Base-by-base conservation (phyloP, 2,113 vertebrate species). In the Phocoena phocoena region DNA sequence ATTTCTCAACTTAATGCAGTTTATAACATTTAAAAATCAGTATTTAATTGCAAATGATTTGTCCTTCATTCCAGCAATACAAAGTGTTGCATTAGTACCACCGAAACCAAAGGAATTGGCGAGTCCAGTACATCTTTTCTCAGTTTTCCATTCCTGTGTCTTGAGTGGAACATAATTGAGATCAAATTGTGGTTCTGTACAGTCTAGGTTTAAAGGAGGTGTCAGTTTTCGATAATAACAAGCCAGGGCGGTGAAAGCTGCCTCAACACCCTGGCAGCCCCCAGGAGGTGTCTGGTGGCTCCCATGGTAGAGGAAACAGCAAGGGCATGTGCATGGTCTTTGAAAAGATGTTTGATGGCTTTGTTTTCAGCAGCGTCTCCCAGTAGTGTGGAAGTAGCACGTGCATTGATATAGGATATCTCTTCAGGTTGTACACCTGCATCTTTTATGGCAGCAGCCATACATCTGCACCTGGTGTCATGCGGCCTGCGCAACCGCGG, bases 21-120 rank as follows among this genome's bases (percentile, higher is more conserved):
- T 76, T 67, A 68, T 33, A 90, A 44, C 63, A 77, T 67, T 84
- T 26, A 53, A 83, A 89, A 97, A 89, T 26, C 80, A 81, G 13
- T 55, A 50, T 93, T 93, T 83, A 83, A 55, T 84, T 77, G 76
- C 2, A 95, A 55, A 86, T 62, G 2, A 0, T 0, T 93, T 71
- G 53, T 60, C 8, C 96, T 97, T 99, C 70, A 99, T 68, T 96
- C 98, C 99, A 96, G 98, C 98, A 85, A 99, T 99, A 98, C 99
- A 99, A 94, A 99, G 98, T 0, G 99, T 99, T n/a, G 99, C 99
- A 60, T 99, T 99, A 20, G 99, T 99, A 36, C 99, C 99, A 0
- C 99, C 99, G 88, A 99, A 99, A 47, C 99, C 99, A 97, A 99
- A 99, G 0, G 99, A 99, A 98, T 99, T 99, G 25, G 99, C 99